Evolutionary conservation across 2,888 invertebrate genomes (phyloP), one percentile per base, ranked within the genome.

Genomic region (Leucophenga montana): DNA sequence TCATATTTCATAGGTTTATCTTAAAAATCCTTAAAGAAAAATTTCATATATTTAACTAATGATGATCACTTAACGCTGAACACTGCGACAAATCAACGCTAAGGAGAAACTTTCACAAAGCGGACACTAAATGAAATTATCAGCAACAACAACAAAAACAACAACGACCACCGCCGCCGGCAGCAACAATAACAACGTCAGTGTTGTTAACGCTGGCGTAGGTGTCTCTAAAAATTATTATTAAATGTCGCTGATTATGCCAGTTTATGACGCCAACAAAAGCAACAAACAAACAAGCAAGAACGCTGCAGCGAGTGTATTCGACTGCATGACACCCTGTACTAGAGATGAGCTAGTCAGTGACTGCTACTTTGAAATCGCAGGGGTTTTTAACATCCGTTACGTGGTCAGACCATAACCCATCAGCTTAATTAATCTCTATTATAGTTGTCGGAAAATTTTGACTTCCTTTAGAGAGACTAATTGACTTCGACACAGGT

Each of bases 21-120:
- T 73, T 62, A 50, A 71, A 76, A 80, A 83, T 83, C 81, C 82
- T 81, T 81, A 77, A 84, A 83, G 84, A 83, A 84, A 81, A 83
- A 81, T 82, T 46, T 72, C 82, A 83, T 85, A 84, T 84, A 81
- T 83, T 81, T 81, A 81, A 84, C 81, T 81, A 81, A 81, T 81
- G 81, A 84, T 84, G 81, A 74, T 82, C 81, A 81, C 81, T 81
- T 81, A 81, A 81, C 80, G 78, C 75, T 57, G 83, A 84, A 72
- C 84, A 75, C 74, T 74, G 81, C 84, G 83, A 85, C 85, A 85
- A 85, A 84, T 82, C 84, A 85, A 79, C 84, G 73, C 69, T 70
- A 50, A 50, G 50, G 13, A 50, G n/a, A 50, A 50, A 50, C 50
- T 16, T 18, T 18, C 50, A 33, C 13, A 22, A 13, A 20, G 39